Conservation (phyloP, 2,797 vertebrate genomes). For the Lerista edwardsae region DNA sequence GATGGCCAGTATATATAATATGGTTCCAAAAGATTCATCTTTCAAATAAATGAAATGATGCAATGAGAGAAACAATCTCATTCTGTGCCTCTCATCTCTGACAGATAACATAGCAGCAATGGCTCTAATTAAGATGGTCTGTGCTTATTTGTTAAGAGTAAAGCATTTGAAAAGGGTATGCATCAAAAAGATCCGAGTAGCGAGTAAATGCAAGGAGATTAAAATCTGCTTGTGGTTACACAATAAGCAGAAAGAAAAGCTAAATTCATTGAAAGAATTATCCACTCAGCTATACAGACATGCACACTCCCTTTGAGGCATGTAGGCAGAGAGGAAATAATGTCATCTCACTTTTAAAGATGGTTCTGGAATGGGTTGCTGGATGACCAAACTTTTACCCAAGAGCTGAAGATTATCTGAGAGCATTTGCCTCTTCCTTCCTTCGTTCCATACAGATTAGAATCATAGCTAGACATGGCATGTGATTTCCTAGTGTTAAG, state of each 20-base stretch:
- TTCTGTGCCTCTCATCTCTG: background rate
- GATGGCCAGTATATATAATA: background rate
- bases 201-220: conserved; percentile 25
- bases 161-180: background rate
- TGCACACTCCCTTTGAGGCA: conserved; percentile 31
- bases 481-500: background rate
- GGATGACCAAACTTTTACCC: conserved; percentile 27
- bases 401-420: conserved; percentile 24
- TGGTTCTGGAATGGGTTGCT: conserved; percentile 26
- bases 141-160: conserved; percentile 6
- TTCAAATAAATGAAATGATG: background rate
- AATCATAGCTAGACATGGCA: background rate
- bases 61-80: background rate
- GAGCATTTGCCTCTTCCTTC: conserved; percentile 5
- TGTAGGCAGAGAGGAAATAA: conserved; percentile 16
- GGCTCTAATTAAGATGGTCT: conserved; percentile 7
- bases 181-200: conserved; percentile 20
- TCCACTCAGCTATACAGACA: conserved; percentile 24
- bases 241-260: conserved; percentile 31
- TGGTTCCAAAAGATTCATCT: no score
- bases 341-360: conserved; percentile 32
- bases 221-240: conserved; percentile 36
- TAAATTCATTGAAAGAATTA: conserved; percentile 35
- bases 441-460: conserved; percentile 8
- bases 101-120: background rate